These are phyloP conservation scores for Lepidocyrtoides sp. DNA, from an alignment of 2,888 invertebrate genomes.

Conservation along the genomic window DNA sequence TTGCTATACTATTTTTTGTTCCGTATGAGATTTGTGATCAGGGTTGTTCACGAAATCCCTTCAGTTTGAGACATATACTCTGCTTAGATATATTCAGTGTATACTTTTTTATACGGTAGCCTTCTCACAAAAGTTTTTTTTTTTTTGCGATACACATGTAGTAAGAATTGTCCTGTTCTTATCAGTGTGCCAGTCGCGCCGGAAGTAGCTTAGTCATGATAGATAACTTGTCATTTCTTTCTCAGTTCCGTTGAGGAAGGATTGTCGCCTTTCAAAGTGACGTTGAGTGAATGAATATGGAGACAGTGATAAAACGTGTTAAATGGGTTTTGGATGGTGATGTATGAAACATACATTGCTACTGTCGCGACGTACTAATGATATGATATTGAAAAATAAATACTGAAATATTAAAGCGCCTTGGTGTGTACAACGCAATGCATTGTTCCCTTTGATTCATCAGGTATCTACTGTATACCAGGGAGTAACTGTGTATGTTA, in stretches of 20 bases:
- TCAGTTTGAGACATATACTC: background rate
- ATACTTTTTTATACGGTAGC: background rate
- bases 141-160: background rate
- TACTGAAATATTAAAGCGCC: no score
- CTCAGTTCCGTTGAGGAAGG: conserved; percentile 44
- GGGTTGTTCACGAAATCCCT: conserved; percentile 15
- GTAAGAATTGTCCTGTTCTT: background rate
- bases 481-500: no score
- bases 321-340: background rate
- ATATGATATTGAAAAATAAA: no score
- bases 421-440: no score
- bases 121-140: background rate
- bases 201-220: conserved; percentile 60
- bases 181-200: conserved; percentile 24
- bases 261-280: conserved; percentile 51
- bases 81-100: background rate
- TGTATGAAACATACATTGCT: background rate
- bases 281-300: conserved; percentile 47
- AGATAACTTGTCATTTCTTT: conserved; percentile 59
- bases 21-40: conserved; percentile 13
- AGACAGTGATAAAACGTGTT: conserved; percentile 17
- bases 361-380: background rate
- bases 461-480: no score
- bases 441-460: no score
- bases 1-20: background rate